phyloP scores from a whole-genome alignment of 1,140 invertebrate genomes.

The Laupala kohalensis region DNA sequence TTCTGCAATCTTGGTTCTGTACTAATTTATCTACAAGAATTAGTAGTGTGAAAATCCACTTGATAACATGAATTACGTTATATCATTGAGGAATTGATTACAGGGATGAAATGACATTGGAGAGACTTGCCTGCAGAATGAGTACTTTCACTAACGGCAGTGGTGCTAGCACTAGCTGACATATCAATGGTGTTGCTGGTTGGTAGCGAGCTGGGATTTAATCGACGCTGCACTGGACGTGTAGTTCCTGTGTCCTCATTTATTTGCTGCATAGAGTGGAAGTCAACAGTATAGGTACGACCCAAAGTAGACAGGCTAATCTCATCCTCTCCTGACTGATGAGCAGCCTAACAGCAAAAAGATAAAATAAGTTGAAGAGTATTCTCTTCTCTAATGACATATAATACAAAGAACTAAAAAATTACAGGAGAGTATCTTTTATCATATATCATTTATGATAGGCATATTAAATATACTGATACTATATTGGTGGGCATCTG shows the following conservation, averaged over 20 bases:
- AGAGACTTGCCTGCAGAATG: not conserved
- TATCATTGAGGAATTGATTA: not conserved
- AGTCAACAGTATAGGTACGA: constrained; percentile 88
- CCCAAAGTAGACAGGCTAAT: constrained; percentile 82
- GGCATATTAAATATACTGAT: too few species aligned
- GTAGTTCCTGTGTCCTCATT: constrained; percentile 94
- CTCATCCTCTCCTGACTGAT: constrained; percentile 87
- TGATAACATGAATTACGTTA: not conserved
- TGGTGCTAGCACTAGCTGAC: constrained; percentile 2
- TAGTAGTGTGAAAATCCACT: too few species aligned
- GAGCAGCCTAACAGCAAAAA: constrained; percentile 57
- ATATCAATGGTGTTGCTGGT: constrained; percentile 4
- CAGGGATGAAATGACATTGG: not conserved
- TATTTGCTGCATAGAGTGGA: constrained; percentile 94
- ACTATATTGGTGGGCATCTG: too few species aligned
- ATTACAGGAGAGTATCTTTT: too few species aligned
- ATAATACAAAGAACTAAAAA: too few species aligned
- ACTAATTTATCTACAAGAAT: too few species aligned
- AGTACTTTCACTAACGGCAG: not conserved
- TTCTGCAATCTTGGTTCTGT: too few species aligned
- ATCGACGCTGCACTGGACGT: constrained; percentile 68
- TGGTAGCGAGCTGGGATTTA: constrained; percentile 25
- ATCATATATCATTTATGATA: too few species aligned
- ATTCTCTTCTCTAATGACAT: not conserved
- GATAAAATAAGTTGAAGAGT: not conserved